phyloP scores from a whole-genome alignment of 1,140 invertebrate genomes.

The Ruditapes philippinarum region DNA sequence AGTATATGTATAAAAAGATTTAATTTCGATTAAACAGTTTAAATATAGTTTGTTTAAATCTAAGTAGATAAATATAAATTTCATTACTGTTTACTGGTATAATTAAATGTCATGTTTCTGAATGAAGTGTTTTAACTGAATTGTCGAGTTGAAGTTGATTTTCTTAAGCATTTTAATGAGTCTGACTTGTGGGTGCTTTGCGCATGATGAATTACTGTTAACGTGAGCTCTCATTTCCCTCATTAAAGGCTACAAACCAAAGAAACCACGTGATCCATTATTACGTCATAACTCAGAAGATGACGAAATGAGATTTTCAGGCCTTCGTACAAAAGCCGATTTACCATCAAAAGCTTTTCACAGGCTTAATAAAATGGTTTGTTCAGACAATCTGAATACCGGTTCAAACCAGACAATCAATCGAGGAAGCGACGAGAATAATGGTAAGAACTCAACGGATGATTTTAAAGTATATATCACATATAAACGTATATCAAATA shows the following conservation, averaged over 20 bases:
- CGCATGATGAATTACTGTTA: neutral
- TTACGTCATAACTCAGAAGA: constrained; percentile 86
- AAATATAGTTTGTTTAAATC: neutral
- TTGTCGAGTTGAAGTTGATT: too few relatives aligned
- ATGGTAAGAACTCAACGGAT: constrained; percentile 70
- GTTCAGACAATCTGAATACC: constrained; percentile 64
- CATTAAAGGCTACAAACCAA: constrained; percentile 68
- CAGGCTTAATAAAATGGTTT: constrained; percentile 88
- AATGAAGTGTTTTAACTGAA: too few relatives aligned
- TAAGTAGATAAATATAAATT: too few relatives aligned
- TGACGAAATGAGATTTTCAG: constrained; percentile 88
- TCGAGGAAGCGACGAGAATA: constrained; percentile 63
- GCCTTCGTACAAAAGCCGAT: constrained; percentile 89
- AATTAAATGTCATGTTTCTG: too few relatives aligned
- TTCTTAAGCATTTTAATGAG: too few relatives aligned
- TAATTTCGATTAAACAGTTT: neutral
- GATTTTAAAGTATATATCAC: too few relatives aligned
- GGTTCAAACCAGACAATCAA: constrained; percentile 49
- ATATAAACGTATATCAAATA: too few relatives aligned
- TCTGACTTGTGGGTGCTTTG: neutral
- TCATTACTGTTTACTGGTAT: too few relatives aligned
- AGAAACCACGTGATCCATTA: constrained; percentile 76
- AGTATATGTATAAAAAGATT: neutral
- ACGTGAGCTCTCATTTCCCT: neutral
- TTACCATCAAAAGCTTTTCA: constrained; percentile 92